Evolutionary conservation across 2,113 vertebrate genomes (phyloP), one percentile per base, ranked within the genome.

Genomic region (Thalassarche chlororhynchos): DNA sequence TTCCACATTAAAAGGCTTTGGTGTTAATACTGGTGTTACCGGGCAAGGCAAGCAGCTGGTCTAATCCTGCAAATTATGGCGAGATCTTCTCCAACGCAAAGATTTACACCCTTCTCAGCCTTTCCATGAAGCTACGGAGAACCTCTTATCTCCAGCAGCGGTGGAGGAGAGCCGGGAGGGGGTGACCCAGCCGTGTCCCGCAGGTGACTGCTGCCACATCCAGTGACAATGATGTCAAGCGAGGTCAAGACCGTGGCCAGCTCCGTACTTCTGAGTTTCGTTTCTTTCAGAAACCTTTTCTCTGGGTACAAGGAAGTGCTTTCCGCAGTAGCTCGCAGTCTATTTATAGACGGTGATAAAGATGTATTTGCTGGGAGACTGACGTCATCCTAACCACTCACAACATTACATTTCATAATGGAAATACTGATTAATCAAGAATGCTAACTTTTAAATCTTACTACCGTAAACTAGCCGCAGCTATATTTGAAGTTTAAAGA

Each of bases 121-220:
- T 54, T 52, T 25, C 76, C 28, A 0, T 0, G 21, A 18, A 54
- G 82, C 28, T 29, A 17, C 1, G 1, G 54, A 16, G 31, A 58
- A 14, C 5, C 14, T 64, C 51, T 29, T 9, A 5, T 2, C 17
- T 23, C 9, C 26, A 14, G 54, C 42, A 14, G 79, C 2, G 1
- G 20, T 4, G 4, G 81, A 29, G 38, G 34, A 25, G 69, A 52
- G 47, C 54, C 18, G 75, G 81, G 58, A 5, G 4, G 10, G 8
- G 32, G 9, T 21, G 4, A 15, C 34, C 8, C 29, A 28, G 76
- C 66, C 6, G 0, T 5, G 28, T 12, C 31, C 72, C 25, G 9
- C 0, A 0, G 32, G 7, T 68, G 52, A 5, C 46, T 7, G 52
- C 65, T 57, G 84, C 4, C 69, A 36, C 74, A 18, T 5, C 5